Percentiles rank a stretch among this genome's conserved stretches.
Conservation (phyloP, 1,140 invertebrate species). For the Aethina tumida region DNA sequence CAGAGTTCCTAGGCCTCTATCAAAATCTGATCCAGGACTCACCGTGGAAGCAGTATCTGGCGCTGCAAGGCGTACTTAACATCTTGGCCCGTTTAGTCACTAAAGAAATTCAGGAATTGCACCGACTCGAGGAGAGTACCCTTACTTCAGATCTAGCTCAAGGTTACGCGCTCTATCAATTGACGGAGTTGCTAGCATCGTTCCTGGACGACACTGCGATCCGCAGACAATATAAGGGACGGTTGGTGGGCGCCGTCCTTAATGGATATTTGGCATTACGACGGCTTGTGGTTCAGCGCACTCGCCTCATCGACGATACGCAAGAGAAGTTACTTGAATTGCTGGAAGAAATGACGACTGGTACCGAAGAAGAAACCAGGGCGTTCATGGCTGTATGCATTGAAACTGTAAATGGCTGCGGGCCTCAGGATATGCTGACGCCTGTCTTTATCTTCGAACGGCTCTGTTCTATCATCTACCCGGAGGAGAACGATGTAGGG, state of each 20-base stretch:
- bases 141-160: constrained; percentile 89
- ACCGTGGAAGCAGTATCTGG: constrained; percentile 90
- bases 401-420: constrained; percentile 90
- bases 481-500: constrained; percentile 92
- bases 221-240: constrained; percentile 80
- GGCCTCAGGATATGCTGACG: constrained; percentile 83
- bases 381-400: constrained; percentile 97
- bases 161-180: constrained; percentile 78
- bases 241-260: constrained; percentile 77
- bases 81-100: constrained; percentile 80
- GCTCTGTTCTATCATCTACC: constrained; percentile 94
- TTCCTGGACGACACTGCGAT: constrained; percentile 75
- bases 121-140: constrained; percentile 79
- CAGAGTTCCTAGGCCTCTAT: constrained; percentile 84
- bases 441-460: constrained; percentile 97
- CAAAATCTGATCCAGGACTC: constrained; percentile 71
- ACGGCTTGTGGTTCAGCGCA: constrained; percentile 87
- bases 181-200: constrained; percentile 77
- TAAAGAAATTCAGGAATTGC: constrained; percentile 76
- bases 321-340: constrained; percentile 92
- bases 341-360: constrained; percentile 92
- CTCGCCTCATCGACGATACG: constrained; percentile 90
- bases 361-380: constrained; percentile 92
- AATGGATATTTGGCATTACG: constrained; percentile 89
- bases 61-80: constrained; percentile 73